Percentiles rank a stretch among this genome's conserved stretches.
Conservation (phyloP, 2,113 vertebrate genomes). For the Thryonomys swinderianus region DNA sequence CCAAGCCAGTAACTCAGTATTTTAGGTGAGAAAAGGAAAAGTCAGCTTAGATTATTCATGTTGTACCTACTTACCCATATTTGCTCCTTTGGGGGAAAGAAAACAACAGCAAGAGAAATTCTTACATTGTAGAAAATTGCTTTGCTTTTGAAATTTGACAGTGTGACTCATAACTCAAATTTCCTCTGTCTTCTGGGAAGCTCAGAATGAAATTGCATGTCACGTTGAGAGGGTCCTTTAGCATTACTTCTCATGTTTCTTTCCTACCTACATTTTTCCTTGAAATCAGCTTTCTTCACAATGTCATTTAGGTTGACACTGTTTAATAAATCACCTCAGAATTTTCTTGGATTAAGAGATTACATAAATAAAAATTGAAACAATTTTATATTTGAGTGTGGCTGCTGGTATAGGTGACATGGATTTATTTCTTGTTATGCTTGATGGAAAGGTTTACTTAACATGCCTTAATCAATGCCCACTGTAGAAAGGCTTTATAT, state of each 20-base stretch:
- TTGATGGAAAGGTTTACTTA: not conserved
- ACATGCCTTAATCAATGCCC: not conserved
- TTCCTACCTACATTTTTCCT: not conserved
- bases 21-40: slow-evolving; percentile 20
- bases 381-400: not conserved
- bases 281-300: slow-evolving; percentile 20
- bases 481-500: not conserved
- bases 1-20: not conserved
- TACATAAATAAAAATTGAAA: slow-evolving; percentile 13
- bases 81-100: not conserved
- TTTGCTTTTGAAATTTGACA: slow-evolving; percentile 32
- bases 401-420: not conserved
- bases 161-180: not conserved
- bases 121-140: not conserved
- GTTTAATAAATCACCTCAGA: slow-evolving; percentile 9
- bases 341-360: not conserved
- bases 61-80: not conserved
- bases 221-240: not conserved
- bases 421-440: not conserved
- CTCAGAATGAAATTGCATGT: not conserved
- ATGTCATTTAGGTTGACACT: not conserved
- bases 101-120: not conserved
- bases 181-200: slow-evolving; percentile 5
- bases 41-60: not conserved
- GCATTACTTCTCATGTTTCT: not conserved